phyloP scores from a whole-genome alignment of 2,888 invertebrate species.

The Desoria tigrina region DNA sequence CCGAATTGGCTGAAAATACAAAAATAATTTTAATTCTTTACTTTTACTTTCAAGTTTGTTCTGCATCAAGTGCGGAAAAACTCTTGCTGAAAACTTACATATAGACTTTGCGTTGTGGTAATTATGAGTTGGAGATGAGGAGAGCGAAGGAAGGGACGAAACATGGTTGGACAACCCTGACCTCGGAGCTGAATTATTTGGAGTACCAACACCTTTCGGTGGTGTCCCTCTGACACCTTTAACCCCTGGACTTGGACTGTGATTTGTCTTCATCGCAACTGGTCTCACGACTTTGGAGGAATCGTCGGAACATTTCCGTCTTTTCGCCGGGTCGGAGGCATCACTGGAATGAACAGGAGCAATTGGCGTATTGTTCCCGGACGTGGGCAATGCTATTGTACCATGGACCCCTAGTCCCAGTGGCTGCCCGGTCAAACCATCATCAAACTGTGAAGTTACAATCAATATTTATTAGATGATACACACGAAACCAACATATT shows the following conservation, averaged over 20 bases:
- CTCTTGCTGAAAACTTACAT: too few relatives aligned
- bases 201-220: constrained; percentile 55
- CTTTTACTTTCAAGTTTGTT: too few relatives aligned
- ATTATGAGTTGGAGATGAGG: constrained; percentile 53
- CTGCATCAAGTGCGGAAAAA: too few relatives aligned
- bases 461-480: constrained; percentile 8
- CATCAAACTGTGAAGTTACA: constrained; percentile 38
- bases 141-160: constrained; percentile 52
- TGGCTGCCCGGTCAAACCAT: constrained; percentile 48
- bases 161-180: constrained; percentile 58
- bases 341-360: constrained; percentile 71
- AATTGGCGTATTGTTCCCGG: constrained; percentile 74
- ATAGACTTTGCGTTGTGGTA: constrained; percentile 51
- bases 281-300: constrained; percentile 74
- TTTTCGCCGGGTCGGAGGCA: constrained; percentile 54
- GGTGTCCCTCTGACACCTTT: constrained; percentile 51
- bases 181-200: constrained; percentile 59
- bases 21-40: too few relatives aligned
- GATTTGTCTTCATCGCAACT: constrained; percentile 73
- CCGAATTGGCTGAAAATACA: constrained; percentile 36
- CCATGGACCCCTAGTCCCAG: constrained; percentile 69
- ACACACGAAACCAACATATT: background rate
- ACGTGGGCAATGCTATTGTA: constrained; percentile 80
- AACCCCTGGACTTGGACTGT: constrained; percentile 52
- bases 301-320: constrained; percentile 55